Percentiles rank a stretch among this genome's conserved stretches.
Conservation (phyloP, 2,888 invertebrate genomes). For the Drosophila imparisetae region DNA sequence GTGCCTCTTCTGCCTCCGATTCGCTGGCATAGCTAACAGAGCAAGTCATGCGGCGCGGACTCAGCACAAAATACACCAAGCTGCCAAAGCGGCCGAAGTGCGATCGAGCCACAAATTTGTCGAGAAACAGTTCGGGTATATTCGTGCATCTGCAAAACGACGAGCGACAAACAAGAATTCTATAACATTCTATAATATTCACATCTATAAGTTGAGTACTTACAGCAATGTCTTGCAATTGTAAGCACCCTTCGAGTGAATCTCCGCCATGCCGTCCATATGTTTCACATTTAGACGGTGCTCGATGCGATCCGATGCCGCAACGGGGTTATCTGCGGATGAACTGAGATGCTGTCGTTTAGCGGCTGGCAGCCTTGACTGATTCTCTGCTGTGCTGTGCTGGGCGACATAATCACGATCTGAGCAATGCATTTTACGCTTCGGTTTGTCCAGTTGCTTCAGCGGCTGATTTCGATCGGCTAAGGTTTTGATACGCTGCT, state of each 20-base stretch:
- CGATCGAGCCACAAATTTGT: no score
- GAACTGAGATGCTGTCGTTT: conserved; percentile 33
- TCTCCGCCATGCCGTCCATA: conserved; percentile 41
- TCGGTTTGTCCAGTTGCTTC: conserved; percentile 18
- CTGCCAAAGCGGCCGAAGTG: no score
- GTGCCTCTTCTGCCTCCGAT: no score
- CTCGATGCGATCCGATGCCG: conserved; percentile 28
- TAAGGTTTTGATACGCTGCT: conserved; percentile 6
- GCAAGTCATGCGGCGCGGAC: no score
- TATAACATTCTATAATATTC: no score
- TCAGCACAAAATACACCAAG: no score
- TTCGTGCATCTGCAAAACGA: conserved; percentile 85
- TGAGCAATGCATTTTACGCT: conserved; percentile 11
- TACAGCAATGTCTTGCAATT: conserved; percentile 64
- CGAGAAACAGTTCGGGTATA: no score
- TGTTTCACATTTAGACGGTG: conserved; percentile 13
- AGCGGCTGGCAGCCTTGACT: background rate
- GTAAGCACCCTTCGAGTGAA: conserved; percentile 20
- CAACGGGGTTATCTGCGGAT: background rate
- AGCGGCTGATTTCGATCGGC: conserved; percentile 27
- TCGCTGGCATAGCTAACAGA: no score
- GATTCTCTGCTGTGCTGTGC: conserved; percentile 12
- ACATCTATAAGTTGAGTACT: conserved; percentile 20
- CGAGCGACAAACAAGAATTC: background rate
- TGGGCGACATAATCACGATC: background rate